These are phyloP conservation scores for Ips typographus DNA, from an alignment of 1,140 invertebrate genomes.

Conservation along the genomic window DNA sequence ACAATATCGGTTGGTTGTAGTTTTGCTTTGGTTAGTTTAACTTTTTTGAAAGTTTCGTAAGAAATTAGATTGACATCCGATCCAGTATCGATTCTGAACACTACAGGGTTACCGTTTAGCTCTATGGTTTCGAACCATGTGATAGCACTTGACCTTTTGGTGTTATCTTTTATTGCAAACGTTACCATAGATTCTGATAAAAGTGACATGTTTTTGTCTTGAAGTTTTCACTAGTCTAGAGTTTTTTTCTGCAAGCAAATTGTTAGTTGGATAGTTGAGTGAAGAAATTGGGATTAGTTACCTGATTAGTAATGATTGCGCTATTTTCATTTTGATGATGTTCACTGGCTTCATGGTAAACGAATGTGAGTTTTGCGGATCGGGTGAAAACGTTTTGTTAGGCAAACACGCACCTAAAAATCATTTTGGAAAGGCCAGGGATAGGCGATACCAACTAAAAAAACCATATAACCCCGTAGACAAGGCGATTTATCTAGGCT, in stretches of 20 bases:
- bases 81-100: conserved; percentile 10
- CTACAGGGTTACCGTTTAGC: neutral
- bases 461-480: neutral
- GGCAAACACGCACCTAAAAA: neutral
- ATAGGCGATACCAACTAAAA: conserved; percentile 4
- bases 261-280: no score
- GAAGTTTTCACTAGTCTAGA: no score
- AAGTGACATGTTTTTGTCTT: no score
- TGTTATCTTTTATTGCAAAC: conserved; percentile 4
- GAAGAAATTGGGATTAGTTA: no score
- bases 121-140: conserved; percentile 5
- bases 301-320: no score
- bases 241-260: no score
- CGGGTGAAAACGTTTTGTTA: neutral
- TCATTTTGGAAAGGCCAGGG: neutral
- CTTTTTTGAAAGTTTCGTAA: conserved; percentile 5
- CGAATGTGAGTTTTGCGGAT: no score
- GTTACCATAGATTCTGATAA: neutral
- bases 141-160: neutral
- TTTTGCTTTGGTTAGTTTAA: neutral
- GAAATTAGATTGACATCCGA: conserved; percentile 11
- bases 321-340: no score
- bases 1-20: neutral
- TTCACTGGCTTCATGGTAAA: no score
- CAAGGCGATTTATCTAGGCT: conserved; percentile 4